These are phyloP conservation scores for Oophaga sylvatica DNA, from an alignment of 2,797 vertebrate genomes.

Conservation along the genomic window DNA sequence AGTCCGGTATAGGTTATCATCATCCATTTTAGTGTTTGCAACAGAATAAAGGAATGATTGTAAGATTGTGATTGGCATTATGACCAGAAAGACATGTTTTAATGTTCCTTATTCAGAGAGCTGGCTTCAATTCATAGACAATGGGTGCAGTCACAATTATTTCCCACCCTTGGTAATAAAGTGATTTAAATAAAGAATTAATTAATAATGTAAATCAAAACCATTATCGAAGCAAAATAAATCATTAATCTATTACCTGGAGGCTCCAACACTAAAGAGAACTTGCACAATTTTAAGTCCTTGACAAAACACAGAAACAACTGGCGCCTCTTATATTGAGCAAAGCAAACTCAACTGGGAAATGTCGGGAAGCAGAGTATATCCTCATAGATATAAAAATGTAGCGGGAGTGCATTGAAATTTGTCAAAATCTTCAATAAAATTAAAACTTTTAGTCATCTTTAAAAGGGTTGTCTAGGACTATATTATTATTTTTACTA, in stretches of 20 bases:
- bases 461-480: no score
- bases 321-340: no score
- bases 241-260: not conserved
- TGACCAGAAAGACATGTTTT: not conserved
- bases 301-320: not conserved
- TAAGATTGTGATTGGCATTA: not conserved
- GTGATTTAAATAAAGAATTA: not conserved
- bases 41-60: not conserved
- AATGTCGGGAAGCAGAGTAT: no score
- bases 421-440: no score
- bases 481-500: no score
- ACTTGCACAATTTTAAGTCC: not conserved
- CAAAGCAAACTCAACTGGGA: no score
- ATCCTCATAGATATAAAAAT: no score
- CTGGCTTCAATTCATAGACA: not conserved
- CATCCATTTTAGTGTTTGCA: not conserved
- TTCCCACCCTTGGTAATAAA: not conserved
- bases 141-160: slow-evolving; percentile 12
- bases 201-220: slow-evolving; percentile 13
- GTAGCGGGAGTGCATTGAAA: no score
- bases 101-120: not conserved
- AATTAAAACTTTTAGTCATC: no score
- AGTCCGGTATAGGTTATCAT: no score
- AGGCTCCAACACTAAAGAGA: not conserved
- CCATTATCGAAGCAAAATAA: not conserved